Percentiles rank a stretch among this genome's conserved stretches.
Evolutionary conservation across 2,888 invertebrate species (phyloP).

Genomic region (Mesorhabditis spiculigera): DNA sequence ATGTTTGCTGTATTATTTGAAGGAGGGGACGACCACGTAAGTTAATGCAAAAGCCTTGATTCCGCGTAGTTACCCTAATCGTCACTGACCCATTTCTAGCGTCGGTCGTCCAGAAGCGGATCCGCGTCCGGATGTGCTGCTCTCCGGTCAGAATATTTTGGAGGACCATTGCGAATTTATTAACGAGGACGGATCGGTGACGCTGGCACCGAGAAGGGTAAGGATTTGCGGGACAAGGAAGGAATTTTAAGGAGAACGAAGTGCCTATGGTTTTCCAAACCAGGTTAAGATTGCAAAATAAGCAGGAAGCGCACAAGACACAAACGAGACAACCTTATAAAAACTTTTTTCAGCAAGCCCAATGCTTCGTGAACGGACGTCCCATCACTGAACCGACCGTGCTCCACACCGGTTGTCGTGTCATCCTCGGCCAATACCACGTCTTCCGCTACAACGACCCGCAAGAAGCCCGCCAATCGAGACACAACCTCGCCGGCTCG

Average conservation of each 20-base stretch:
- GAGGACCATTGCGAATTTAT: constrained; percentile 94
- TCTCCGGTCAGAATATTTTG: constrained; percentile 87
- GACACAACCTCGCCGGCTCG: constrained; percentile 51
- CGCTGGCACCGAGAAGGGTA: constrained; percentile 59
- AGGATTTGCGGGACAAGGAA: too few species aligned
- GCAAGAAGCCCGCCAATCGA: constrained; percentile 53
- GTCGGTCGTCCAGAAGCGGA: constrained; percentile 86
- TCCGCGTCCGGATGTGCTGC: constrained; percentile 83
- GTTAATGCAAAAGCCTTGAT: background rate
- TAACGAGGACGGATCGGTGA: constrained; percentile 75
- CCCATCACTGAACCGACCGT: constrained; percentile 77
- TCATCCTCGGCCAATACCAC: constrained; percentile 97
- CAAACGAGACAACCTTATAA: background rate
- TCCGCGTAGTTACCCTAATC: background rate
- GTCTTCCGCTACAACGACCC: constrained; percentile 99
- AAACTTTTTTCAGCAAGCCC: constrained; percentile 69
- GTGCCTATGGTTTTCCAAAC: too few species aligned
- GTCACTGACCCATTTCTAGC: constrained; percentile 60
- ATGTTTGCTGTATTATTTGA: constrained; percentile 95
- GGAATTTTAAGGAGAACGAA: background rate
- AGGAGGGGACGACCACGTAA: constrained; percentile 78
- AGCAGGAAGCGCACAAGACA: too few species aligned
- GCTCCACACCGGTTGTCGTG: constrained; percentile 88
- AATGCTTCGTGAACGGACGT: constrained; percentile 91
- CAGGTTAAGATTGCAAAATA: too few species aligned